Conservation (phyloP, 2,113 vertebrate genomes). For the Protobothrops mucrosquamatus region DNA sequence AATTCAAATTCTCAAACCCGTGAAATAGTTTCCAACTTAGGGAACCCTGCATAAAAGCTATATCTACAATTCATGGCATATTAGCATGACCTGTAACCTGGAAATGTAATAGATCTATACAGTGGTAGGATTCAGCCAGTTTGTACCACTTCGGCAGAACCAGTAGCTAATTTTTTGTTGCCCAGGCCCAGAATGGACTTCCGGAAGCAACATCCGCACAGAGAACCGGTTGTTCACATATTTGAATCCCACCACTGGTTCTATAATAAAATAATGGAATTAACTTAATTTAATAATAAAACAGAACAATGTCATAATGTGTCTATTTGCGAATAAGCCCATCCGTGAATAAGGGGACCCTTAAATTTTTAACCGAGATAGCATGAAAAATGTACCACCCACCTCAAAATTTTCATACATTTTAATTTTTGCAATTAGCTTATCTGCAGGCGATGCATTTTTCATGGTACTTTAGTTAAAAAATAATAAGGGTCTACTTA, state of each 20-base stretch:
- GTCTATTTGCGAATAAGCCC: background rate
- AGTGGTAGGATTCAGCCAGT: no score
- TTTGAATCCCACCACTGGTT: no score
- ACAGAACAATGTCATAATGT: background rate
- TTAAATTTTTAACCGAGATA: background rate
- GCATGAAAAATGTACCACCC: background rate
- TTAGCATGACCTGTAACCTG: background rate
- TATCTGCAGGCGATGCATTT: background rate
- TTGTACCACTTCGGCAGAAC: no score
- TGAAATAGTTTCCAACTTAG: background rate
- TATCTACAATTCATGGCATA: background rate
- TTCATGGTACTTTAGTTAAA: background rate
- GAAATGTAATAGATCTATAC: background rate
- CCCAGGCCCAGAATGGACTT: no score
- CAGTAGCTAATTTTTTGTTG: no score
- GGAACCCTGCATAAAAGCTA: background rate
- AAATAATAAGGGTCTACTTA: background rate
- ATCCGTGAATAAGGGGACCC: background rate
- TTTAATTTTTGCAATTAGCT: background rate
- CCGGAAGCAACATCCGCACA: no score
- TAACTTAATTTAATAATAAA: background rate
- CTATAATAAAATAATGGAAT: background rate
- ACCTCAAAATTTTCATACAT: background rate
- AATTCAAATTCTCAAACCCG: no score
- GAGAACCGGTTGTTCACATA: no score